Evolutionary conservation across 1,140 invertebrate species (phyloP), one percentile per base, ranked within the genome.

Genomic region (Thereuonema tuberculata): DNA sequence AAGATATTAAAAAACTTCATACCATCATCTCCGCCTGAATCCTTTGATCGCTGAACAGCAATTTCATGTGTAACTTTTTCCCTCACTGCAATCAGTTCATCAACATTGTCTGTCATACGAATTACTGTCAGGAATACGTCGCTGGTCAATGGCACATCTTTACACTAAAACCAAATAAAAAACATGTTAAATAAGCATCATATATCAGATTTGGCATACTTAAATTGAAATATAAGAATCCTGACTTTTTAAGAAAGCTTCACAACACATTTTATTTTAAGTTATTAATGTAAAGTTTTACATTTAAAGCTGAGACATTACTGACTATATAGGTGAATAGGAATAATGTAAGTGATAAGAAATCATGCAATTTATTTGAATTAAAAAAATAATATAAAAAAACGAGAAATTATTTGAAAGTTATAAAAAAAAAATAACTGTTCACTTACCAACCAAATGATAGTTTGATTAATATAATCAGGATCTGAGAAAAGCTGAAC

Each of bases 391-490:
- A n/a, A n/a, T n/a, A n/a, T n/a, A n/a, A n/a, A n/a, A n/a, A n/a
- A n/a, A n/a, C n/a, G n/a, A n/a, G n/a, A n/a, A n/a, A n/a, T n/a
- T n/a, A n/a, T n/a, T n/a, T n/a, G n/a, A n/a, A n/a, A n/a, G n/a
- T n/a, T n/a, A n/a, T n/a, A n/a, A n/a, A n/a, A n/a, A n/a, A n/a
- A n/a, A n/a, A n/a, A n/a, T n/a, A n/a, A n/a, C n/a, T 37, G 17
- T 57, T 31, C 61, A 81, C 82, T 82, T 75, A 93, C 89, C 78
- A 89, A 80, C 85, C 87, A 90, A 68, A 94, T 83, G 70, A 93
- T 85, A 56, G 83, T 81, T 75, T 91, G 86, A 78, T 96, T 96
- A 64, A 97, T 85, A 72, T 91, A 94, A 79, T 95, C 90, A 59
- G 93, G 92, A 76, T 96, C 90, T 27, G 89, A 89, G 53, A 95